phyloP scores from a whole-genome alignment of 2,113 vertebrate species.

The Tylochromis polylepis region DNA sequence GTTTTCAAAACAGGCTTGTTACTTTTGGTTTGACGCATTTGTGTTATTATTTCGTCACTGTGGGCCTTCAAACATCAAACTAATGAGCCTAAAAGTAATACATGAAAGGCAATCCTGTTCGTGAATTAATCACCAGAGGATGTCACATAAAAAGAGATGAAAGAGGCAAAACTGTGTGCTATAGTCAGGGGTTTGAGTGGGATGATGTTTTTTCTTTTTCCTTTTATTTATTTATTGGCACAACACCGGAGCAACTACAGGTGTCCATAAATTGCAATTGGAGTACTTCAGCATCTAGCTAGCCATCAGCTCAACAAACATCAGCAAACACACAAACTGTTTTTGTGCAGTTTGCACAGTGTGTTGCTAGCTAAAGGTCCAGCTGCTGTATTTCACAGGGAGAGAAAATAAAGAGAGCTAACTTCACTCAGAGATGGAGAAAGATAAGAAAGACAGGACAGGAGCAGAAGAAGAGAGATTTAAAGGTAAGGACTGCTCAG shows the following conservation, averaged over 20 bases:
- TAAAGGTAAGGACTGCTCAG: too few species aligned
- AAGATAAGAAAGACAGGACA: too few species aligned
- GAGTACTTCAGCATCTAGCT: background rate
- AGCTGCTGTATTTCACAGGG: background rate
- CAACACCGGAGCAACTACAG: background rate
- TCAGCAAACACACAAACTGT: background rate
- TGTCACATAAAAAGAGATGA: background rate
- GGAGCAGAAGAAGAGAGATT: too few species aligned
- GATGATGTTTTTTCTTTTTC: background rate
- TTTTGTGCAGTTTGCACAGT: background rate
- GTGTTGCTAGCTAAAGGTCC: background rate
- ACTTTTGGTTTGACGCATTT: background rate
- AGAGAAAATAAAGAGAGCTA: too few species aligned
- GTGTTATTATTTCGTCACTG: background rate
- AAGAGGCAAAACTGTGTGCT: background rate
- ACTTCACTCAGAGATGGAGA: too few species aligned
- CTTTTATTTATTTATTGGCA: background rate
- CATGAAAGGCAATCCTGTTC: background rate
- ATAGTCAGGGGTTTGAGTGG: background rate
- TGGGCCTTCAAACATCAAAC: background rate
- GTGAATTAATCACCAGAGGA: background rate
- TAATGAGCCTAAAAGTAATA: background rate
- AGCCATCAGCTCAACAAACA: background rate
- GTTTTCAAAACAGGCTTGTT: background rate
- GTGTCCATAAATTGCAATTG: too few species aligned